Conservation (phyloP, 2,113 vertebrate species). For the Chionomys nivalis region DNA sequence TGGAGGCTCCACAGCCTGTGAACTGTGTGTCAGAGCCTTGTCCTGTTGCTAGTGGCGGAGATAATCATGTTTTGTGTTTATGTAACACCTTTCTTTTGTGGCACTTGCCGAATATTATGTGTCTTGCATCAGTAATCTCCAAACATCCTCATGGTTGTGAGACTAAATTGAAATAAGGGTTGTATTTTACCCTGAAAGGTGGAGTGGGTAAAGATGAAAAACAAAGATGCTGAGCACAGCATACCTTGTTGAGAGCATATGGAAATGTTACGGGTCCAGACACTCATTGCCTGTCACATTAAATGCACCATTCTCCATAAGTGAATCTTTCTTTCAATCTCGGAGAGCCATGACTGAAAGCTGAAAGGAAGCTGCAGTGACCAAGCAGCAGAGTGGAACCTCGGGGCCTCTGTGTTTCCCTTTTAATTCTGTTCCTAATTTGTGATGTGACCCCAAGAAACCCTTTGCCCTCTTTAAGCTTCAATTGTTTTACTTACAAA, state of each 20-base stretch:
- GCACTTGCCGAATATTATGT: background rate
- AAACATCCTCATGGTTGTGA: conserved; percentile 11
- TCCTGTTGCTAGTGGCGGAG: conserved; percentile 38
- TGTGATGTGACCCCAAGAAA: conserved; percentile 79
- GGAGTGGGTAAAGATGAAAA: conserved; percentile 44
- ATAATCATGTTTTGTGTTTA: conserved; percentile 59
- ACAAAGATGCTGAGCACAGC: conserved; percentile 30
- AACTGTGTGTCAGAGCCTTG: background rate
- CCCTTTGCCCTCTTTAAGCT: conserved; percentile 73
- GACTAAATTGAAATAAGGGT: conserved; percentile 36
- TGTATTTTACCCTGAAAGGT: conserved; percentile 57
- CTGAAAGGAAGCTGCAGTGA: conserved; percentile 75
- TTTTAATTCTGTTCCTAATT: conserved; percentile 76
- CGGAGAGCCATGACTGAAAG: conserved; percentile 73
- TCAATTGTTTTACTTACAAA: conserved; percentile 79
- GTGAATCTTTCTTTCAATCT: conserved; percentile 68
- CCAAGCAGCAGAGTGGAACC: conserved; percentile 75
- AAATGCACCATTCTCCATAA: conserved; percentile 60
- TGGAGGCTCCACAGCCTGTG: conserved; percentile 27
- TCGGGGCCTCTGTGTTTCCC: conserved; percentile 67
- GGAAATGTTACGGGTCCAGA: conserved; percentile 58
- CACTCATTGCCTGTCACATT: conserved; percentile 63
- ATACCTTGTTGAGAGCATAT: conserved; percentile 54
- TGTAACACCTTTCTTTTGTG: conserved; percentile 38
- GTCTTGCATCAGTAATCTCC: conserved; percentile 61